Conservation (phyloP, 2,113 vertebrate genomes). For the Sphyrna mokarran region DNA sequence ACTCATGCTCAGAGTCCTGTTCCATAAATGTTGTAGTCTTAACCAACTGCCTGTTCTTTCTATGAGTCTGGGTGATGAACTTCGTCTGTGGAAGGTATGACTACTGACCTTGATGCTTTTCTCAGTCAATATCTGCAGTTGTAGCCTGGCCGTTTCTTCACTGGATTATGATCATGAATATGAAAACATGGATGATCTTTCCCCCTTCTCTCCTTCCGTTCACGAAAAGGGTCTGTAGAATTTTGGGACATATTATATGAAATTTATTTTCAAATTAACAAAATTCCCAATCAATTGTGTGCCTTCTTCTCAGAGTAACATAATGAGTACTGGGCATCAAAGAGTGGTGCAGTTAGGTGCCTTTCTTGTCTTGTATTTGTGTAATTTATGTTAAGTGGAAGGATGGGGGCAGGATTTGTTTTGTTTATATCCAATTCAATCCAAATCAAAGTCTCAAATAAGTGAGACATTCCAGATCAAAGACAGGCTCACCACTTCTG, state of each 20-base stretch:
- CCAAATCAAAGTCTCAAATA: too few relatives aligned
- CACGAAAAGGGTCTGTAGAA: neutral
- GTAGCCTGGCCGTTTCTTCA: neutral
- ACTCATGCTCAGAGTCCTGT: neutral
- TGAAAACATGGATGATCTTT: neutral
- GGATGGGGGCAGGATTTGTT: neutral
- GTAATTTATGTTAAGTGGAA: neutral
- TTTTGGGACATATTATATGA: neutral
- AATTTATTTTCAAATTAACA: conserved; percentile 7
- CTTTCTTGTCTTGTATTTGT: neutral
- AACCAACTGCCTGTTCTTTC: neutral
- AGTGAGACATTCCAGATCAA: too few relatives aligned
- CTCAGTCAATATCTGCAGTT: neutral
- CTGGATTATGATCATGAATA: neutral
- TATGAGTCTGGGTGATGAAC: neutral
- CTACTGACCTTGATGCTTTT: conserved; percentile 14
- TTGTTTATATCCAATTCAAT: too few relatives aligned
- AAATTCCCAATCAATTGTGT: neutral
- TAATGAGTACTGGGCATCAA: neutral
- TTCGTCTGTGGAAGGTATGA: neutral
- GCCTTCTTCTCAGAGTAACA: neutral
- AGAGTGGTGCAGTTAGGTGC: neutral
- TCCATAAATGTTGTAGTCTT: neutral
- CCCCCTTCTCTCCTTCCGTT: neutral
- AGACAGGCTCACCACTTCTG: too few relatives aligned